Evolutionary conservation across 92 coral and sea anemone species (phyloP).

Genomic region (Porites rus): DNA sequence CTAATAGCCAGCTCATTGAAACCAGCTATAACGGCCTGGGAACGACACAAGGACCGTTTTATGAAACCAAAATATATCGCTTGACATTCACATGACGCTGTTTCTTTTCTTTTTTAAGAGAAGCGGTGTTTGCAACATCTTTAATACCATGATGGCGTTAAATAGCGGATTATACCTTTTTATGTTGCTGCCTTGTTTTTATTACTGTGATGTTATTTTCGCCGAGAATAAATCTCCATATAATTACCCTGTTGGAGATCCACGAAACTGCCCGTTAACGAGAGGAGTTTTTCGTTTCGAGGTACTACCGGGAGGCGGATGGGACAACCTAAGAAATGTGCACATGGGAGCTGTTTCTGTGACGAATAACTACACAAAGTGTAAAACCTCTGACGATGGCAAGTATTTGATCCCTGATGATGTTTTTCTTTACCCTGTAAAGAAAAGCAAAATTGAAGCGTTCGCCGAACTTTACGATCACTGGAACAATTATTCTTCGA

Average conservation of each 20-base stretch:
- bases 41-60: neutral
- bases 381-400: slow-evolving; percentile 86
- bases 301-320: slow-evolving; percentile 89
- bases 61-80: neutral
- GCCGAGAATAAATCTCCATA: neutral
- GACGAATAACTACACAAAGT: slow-evolving; percentile 75
- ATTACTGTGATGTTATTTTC: neutral
- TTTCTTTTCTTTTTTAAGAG: neutral
- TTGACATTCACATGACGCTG: neutral
- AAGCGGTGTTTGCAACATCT: neutral
- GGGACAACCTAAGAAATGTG: slow-evolving; percentile 88
- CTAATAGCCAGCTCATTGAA: neutral
- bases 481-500: slow-evolving; percentile 84
- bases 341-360: slow-evolving; percentile 83
- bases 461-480: slow-evolving; percentile 79
- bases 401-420: slow-evolving; percentile 83
- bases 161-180: neutral
- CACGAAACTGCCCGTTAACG: slow-evolving; percentile 13
- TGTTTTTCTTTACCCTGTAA: slow-evolving; percentile 72
- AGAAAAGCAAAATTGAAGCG: slow-evolving; percentile 76
- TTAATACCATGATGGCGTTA: neutral
- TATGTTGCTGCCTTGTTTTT: neutral
- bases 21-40: neutral
- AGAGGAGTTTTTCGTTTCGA: slow-evolving; percentile 73
- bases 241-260: neutral